These are phyloP conservation scores for Odobenus rosmarus DNA, from an alignment of 2,113 vertebrate species.

Conservation along the genomic window DNA sequence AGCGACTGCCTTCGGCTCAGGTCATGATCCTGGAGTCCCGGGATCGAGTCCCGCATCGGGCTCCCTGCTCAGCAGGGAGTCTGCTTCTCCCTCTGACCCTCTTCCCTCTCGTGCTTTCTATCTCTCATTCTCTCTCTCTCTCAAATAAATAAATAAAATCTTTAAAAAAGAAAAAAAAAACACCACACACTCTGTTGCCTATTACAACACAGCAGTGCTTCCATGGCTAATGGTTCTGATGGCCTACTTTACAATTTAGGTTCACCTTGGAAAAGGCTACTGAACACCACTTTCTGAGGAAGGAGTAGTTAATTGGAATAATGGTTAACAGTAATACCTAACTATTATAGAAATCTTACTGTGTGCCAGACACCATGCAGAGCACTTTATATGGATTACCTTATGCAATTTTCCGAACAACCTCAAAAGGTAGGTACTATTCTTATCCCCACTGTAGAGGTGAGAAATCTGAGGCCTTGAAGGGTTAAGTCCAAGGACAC, in stretches of 20 bases:
- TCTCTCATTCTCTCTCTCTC: too few relatives aligned
- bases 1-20: too few relatives aligned
- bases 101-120: too few relatives aligned
- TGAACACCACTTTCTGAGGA: neutral
- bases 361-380: neutral
- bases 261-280: neutral
- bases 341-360: neutral
- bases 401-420: neutral
- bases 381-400: neutral
- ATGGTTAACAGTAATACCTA: neutral
- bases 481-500: neutral
- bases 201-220: neutral
- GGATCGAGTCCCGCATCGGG: too few relatives aligned
- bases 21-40: too few relatives aligned
- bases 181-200: neutral
- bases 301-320: neutral
- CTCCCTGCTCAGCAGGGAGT: too few relatives aligned
- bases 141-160: too few relatives aligned
- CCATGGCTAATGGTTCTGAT: neutral
- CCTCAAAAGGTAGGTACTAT: neutral
- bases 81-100: too few relatives aligned
- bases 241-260: neutral
- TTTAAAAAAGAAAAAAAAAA: too few relatives aligned
- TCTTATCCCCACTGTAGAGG: neutral
- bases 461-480: neutral